These are phyloP conservation scores for Limnephilus lunatus DNA, from an alignment of 2,888 invertebrate genomes.

Conservation along the genomic window DNA sequence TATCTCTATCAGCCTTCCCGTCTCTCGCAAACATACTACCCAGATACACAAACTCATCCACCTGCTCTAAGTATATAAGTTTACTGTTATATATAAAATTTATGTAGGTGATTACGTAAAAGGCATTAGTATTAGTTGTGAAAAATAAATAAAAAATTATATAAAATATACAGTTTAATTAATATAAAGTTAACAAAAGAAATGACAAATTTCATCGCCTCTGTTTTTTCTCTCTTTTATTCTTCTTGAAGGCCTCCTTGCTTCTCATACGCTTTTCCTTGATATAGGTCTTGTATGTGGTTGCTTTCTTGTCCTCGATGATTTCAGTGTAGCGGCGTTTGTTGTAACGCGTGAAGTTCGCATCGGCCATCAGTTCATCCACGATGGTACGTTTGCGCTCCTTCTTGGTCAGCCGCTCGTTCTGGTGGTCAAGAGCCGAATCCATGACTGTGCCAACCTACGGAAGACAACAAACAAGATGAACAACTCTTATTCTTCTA, in stretches of 20 bases:
- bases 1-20: no score
- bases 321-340: conserved; percentile 89
- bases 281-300: conserved; percentile 85
- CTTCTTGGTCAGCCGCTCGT: conserved; percentile 88
- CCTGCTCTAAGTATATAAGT: no score
- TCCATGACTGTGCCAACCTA: conserved; percentile 90
- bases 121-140: neutral
- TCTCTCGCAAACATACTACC: no score
- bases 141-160: neutral
- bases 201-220: neutral
- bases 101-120: no score
- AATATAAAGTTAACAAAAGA: neutral
- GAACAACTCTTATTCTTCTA: no score
- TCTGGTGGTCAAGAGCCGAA: conserved; percentile 91
- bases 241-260: conserved; percentile 60
- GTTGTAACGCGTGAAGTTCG: conserved; percentile 88
- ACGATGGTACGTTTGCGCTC: conserved; percentile 93
- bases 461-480: conserved; percentile 47
- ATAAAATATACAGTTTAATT: conserved; percentile 2
- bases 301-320: conserved; percentile 83
- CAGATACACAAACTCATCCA: no score
- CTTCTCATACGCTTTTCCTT: conserved; percentile 83
- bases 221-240: conserved; percentile 57
- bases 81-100: no score
- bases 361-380: conserved; percentile 94